Evolutionary conservation across 2,797 vertebrate genomes (phyloP), one percentile per base, ranked within the genome.

Genomic region (Rhinophrynus dorsalis): DNA sequence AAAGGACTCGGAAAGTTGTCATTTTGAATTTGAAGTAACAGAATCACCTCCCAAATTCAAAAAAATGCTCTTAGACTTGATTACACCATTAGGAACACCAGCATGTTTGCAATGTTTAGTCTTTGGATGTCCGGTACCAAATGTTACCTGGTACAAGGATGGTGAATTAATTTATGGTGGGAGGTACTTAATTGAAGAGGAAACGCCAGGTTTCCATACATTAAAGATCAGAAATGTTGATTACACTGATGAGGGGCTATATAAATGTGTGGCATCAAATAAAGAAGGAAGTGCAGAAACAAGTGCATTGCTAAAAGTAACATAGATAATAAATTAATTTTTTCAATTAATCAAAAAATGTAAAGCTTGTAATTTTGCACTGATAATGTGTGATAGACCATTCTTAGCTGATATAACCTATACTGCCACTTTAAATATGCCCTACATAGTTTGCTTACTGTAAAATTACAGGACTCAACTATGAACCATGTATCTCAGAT

Each of bases 21-120:
- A 90, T 79, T 98, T 98, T 84, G 94, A 97, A 67, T 97, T 98
- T 74, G 92, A 95, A 73, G 87, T 98, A 32, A 93, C 89, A 1
- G 96, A 98, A 81, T 84, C 84, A 0, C 80, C 93, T 21, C 96
- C 96, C 1, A 93, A 86, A 80, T 97, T 94, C 78, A 78, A 94
- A 58, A 92, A 92, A 77, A 91, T 89, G 0, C 75, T 98, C 79
- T 92, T 88, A 57, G 91, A 95, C 52, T 84, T 93, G 18, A 93
- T 83, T 1, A 89, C 93, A 3, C 93, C 87, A 0, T 30, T 89
- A 44, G 96, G 95, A 45, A 92, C 92, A 0, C 92, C 93, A 0
- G 94, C 86, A 0, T 88, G 92, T 75, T 95, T 99, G 59, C 94
- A 95, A 75, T 99, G 97, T 83, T 85, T 94, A 5, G 88, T 97